Evolutionary conservation across 1,140 invertebrate genomes (phyloP).

Genomic region (Potamilus streckersoni): DNA sequence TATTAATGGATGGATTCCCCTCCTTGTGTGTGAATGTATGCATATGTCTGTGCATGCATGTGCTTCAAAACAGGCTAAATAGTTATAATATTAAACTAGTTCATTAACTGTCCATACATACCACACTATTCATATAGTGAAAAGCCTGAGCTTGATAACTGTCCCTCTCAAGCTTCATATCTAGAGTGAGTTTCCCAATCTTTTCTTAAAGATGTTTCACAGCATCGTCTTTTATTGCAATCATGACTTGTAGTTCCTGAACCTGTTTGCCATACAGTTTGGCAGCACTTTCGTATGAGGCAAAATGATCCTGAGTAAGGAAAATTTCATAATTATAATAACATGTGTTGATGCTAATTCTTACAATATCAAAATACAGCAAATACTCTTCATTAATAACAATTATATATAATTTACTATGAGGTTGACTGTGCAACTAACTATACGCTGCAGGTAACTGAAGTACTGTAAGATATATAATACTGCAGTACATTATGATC

Average conservation of each 20-base stretch:
- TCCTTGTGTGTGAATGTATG: too few species aligned
- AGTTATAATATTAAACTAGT: not conserved
- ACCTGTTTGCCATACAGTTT: conserved; percentile 27
- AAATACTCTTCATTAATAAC: too few species aligned
- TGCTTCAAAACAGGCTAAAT: too few species aligned
- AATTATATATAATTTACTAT: too few species aligned
- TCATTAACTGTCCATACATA: conserved; percentile 2
- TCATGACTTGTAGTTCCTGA: conserved; percentile 30
- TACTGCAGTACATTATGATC: too few species aligned
- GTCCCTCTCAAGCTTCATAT: conserved; percentile 28
- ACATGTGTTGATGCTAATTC: not conserved
- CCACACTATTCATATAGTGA: conserved; percentile 28
- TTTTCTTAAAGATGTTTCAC: conserved; percentile 22
- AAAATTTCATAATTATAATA: not conserved
- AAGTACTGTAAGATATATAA: too few species aligned
- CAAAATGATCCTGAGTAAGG: conserved; percentile 39
- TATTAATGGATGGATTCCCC: too few species aligned
- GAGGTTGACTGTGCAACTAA: too few species aligned
- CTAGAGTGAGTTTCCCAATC: conserved; percentile 12
- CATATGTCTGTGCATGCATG: too few species aligned
- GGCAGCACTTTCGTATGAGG: conserved; percentile 22
- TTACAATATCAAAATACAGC: too few species aligned
- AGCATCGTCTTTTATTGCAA: conserved; percentile 29
- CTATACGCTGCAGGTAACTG: too few species aligned
- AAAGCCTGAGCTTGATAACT: conserved; percentile 22